Conservation (phyloP, 2,888 invertebrate genomes). For the Polydesmus complanatus region DNA sequence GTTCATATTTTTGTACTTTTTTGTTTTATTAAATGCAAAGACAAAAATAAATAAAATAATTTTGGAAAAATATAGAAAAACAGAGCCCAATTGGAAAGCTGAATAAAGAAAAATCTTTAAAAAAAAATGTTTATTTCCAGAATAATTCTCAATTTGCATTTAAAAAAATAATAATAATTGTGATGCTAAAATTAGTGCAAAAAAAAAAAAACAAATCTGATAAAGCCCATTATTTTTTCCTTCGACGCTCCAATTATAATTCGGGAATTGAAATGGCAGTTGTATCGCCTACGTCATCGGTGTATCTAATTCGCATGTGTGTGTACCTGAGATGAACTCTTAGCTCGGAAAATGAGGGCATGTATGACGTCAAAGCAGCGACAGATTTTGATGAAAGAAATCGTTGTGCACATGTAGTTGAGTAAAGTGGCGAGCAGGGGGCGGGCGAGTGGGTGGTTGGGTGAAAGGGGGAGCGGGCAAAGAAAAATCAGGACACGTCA, state of each 20-base stretch:
- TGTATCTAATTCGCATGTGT: too few species aligned
- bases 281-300: neutral
- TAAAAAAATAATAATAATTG: neutral
- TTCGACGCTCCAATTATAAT: neutral
- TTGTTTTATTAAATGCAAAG: too few species aligned
- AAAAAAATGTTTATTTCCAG: too few species aligned
- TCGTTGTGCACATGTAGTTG: neutral
- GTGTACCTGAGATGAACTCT: neutral
- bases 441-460: neutral
- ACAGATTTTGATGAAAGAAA: conserved; percentile 1
- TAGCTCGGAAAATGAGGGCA: neutral
- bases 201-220: neutral
- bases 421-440: neutral
- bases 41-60: too few species aligned
- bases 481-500: neutral
- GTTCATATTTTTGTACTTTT: too few species aligned
- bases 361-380: neutral
- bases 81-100: too few species aligned
- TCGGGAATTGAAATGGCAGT: neutral
- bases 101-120: neutral
- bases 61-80: too few species aligned
- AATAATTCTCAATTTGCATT: neutral
- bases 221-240: too few species aligned
- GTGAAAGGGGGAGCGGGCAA: neutral
- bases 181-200: neutral